Percentiles rank a stretch among this genome's conserved stretches.
Evolutionary conservation across 2,797 vertebrate genomes (phyloP).

Genomic region (Meda fulgida): DNA sequence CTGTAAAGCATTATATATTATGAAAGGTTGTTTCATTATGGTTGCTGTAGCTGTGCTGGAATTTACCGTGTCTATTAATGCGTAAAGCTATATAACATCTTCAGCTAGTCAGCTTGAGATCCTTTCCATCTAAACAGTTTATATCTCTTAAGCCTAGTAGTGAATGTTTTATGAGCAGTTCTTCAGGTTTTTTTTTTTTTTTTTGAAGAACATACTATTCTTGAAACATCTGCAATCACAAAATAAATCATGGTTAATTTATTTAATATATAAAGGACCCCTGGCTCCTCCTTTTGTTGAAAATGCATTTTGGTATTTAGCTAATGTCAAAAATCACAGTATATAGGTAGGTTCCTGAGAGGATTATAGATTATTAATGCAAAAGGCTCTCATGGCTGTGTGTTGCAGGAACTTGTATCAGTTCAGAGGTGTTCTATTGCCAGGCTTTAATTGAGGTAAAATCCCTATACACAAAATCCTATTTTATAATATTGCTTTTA

Average conservation of each 20-base stretch:
- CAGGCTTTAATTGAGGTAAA: background rate
- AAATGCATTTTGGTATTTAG: background rate
- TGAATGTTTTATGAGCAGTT: no score
- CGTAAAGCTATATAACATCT: no score
- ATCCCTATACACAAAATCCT: background rate
- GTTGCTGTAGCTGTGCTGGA: no score
- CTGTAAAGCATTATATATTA: background rate
- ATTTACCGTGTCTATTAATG: no score
- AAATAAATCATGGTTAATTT: background rate
- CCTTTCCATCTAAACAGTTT: no score
- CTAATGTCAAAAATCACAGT: background rate
- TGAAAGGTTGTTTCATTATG: no score
- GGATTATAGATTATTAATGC: background rate
- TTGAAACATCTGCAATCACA: background rate
- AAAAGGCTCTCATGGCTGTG: background rate
- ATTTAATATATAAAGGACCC: background rate
- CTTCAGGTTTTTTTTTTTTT: no score
- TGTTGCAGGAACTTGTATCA: background rate
- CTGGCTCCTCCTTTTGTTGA: background rate
- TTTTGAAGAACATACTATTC: background rate
- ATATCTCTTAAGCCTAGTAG: no score
- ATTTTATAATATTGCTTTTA: background rate
- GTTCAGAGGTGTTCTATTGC: background rate
- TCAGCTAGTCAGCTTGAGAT: no score
- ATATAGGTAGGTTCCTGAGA: background rate